Evolutionary conservation across 2,797 vertebrate genomes (phyloP).

Genomic region (Fundulus diaphanus): DNA sequence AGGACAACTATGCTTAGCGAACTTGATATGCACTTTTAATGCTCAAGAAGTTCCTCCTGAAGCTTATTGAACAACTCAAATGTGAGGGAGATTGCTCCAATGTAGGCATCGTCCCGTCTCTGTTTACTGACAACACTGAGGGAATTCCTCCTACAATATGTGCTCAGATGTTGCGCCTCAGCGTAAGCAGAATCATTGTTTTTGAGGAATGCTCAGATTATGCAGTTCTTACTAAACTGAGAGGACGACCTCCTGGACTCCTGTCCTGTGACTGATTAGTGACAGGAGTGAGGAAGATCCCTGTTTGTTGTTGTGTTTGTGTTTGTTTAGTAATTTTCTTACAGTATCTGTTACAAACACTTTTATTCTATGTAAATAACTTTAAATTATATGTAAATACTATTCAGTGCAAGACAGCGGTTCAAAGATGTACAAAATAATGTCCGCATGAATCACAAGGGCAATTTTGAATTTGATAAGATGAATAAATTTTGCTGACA

Average conservation of each 20-base stretch:
- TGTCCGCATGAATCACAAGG: too few relatives aligned
- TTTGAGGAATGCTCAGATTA: background rate
- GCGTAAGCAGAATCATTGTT: background rate
- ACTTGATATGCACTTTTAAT: slow-evolving; percentile 18
- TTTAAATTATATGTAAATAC: too few relatives aligned
- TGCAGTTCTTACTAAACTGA: background rate
- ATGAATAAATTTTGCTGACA: too few relatives aligned
- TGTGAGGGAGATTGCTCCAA: slow-evolving; percentile 11
- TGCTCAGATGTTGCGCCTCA: background rate
- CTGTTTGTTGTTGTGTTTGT: too few relatives aligned
- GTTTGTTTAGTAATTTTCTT: too few relatives aligned
- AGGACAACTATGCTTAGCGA: slow-evolving; percentile 4
- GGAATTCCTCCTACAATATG: background rate
- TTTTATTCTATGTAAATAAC: too few relatives aligned
- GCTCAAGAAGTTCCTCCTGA: slow-evolving; percentile 12
- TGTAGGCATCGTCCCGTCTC: background rate
- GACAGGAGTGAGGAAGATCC: background rate
- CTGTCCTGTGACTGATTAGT: background rate
- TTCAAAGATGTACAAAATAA: too few relatives aligned
- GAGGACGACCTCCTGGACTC: background rate
- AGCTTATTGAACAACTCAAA: slow-evolving; percentile 6
- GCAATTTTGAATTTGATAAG: too few relatives aligned
- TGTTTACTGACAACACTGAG: background rate
- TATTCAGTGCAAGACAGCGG: too few relatives aligned
- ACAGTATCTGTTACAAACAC: too few relatives aligned